Evolutionary conservation across 2,113 vertebrate species (phyloP), one percentile per base, ranked within the genome.

Genomic region (Clarias gariepinus): DNA sequence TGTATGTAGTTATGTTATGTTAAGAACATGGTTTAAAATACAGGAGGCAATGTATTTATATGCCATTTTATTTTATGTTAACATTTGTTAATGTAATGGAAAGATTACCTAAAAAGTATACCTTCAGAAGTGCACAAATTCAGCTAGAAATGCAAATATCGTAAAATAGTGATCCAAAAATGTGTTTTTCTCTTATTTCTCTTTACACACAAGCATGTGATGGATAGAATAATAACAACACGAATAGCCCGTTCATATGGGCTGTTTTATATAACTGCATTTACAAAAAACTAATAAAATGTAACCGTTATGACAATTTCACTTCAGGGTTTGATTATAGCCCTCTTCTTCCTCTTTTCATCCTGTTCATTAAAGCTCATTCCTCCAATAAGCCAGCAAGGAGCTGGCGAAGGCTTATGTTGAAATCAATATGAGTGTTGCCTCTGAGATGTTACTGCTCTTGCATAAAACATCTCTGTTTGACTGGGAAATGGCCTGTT

Each of bases 371-470:
- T 85, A 82, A 85, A 77, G 77, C 83, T 58, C 64, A 58, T 80
- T 85, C 79, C 52, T 53, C 19, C 60, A n/a, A 69, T 57, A 61
- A 66, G 76, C 71, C 33, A 53, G 58, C 47, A 64, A 83, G 73
- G 36, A 63, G 68, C 52, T 74, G 15, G 53, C 64, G 85, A 52
- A 87, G 74, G 78, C 88, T 86, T 86, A 78, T 79, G 63, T 86
- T 78, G 60, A 89, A 89, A 89, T 87, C 85, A 58, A 89, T 89
- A 87, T 30, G 21, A 74, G n/a, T 30, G 52, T 12, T 73, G 33
- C 77, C 69, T 83, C 71, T 69, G 82, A 84, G 63, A 74, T 68
- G 41, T 47, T 61, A 58, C 76, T 76, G 41, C 82, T 84, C 63
- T 83, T 66, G 28, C 81, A 78, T 73, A 64, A 87, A 25, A 30